These are phyloP conservation scores for Caenorhabditis wallacei DNA, from an alignment of 2,888 invertebrate species.

Conservation along the genomic window DNA sequence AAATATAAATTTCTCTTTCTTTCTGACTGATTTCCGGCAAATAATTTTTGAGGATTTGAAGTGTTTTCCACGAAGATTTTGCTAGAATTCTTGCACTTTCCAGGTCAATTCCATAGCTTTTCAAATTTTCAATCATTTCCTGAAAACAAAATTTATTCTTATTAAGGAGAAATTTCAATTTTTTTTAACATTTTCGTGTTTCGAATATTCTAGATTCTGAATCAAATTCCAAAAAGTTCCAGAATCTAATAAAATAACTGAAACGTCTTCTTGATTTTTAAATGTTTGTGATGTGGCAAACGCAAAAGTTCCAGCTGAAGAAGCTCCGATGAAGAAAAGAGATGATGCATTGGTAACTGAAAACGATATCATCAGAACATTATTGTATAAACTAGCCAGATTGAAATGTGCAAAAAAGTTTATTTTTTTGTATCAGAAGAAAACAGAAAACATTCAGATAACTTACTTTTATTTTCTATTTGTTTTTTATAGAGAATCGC, in stretches of 20 bases:
- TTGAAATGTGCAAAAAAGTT: too few relatives aligned
- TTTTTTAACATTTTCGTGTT: constrained; percentile 53
- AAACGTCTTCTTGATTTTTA: neutral
- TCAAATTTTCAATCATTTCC: constrained; percentile 46
- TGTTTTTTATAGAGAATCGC: constrained; percentile 41
- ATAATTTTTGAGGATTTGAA: constrained; percentile 52
- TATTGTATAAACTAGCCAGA: too few relatives aligned
- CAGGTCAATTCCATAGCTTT: constrained; percentile 28
- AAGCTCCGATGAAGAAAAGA: constrained; percentile 65
- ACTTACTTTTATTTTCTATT: constrained; percentile 35
- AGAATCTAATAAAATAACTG: constrained; percentile 49
- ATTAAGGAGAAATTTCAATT: neutral
- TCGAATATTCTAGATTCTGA: constrained; percentile 22
- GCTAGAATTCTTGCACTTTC: constrained; percentile 5
- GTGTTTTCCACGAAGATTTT: constrained; percentile 47
- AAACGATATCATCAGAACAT: neutral
- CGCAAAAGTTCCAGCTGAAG: constrained; percentile 69
- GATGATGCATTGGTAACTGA: neutral
- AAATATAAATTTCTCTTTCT: constrained; percentile 21
- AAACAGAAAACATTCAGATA: neutral
- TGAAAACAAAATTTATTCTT: constrained; percentile 13
- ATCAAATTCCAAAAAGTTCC: constrained; percentile 57
- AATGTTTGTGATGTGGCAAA: constrained; percentile 44
- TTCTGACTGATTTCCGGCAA: neutral
- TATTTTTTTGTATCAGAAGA: too few relatives aligned